Evolutionary conservation across 2,888 invertebrate genomes (phyloP).

Genomic region (Dorcus parallelipipedus): DNA sequence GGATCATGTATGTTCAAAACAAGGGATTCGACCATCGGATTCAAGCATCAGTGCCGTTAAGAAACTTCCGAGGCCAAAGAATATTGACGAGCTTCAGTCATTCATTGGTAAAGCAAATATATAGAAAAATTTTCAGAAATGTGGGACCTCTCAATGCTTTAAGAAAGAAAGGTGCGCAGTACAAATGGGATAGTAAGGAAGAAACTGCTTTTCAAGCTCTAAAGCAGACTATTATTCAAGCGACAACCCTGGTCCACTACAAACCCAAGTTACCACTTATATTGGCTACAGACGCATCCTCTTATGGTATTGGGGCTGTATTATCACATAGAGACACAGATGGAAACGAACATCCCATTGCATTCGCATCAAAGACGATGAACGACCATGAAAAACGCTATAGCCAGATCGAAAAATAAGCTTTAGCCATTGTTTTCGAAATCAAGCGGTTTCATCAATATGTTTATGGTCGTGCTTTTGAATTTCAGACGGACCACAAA

Average conservation of each 20-base stretch:
- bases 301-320: constrained; percentile 5
- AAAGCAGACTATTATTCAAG: neutral
- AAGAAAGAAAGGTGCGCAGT: neutral
- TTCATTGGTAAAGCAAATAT: neutral
- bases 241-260: neutral
- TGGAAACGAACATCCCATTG: neutral
- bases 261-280: constrained; percentile 6
- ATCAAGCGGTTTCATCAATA: constrained; percentile 2
- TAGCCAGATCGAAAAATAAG: constrained; percentile 4
- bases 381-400: constrained; percentile 1
- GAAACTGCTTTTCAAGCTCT: neutral
- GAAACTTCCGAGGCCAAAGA: neutral
- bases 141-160: neutral
- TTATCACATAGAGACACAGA: neutral
- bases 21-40: neutral
- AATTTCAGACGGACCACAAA: neutral
- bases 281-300: constrained; percentile 5
- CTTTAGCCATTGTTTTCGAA: constrained; percentile 2
- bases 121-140: neutral
- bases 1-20: neutral
- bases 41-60: neutral
- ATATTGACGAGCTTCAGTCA: neutral
- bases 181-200: neutral
- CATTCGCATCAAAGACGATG: constrained; percentile 5
- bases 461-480: constrained; percentile 2